These are phyloP conservation scores for Lagocephalus sceleratus DNA, from an alignment of 2,797 vertebrate species.

Conservation along the genomic window DNA sequence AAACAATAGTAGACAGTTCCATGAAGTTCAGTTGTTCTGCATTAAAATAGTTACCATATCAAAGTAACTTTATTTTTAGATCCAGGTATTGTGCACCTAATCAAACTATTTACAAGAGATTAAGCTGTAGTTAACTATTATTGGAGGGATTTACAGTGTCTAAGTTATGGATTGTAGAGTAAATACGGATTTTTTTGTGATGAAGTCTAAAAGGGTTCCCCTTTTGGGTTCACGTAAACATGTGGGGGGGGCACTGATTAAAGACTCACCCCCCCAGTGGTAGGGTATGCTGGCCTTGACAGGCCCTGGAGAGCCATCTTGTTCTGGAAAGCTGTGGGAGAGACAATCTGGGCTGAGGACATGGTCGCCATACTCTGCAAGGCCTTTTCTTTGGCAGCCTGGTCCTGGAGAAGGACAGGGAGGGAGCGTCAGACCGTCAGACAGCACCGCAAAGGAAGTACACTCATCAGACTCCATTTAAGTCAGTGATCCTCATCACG, in stretches of 20 bases:
- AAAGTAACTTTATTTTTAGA: no score
- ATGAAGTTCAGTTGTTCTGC: not conserved
- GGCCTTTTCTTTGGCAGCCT: conserved; percentile 96
- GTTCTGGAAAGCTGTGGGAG: conserved; percentile 90
- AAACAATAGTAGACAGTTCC: conserved; percentile 2
- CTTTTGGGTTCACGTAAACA: not conserved
- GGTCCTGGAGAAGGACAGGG: conserved; percentile 77
- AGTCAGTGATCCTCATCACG: conserved; percentile 30
- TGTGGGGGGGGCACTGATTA: not conserved
- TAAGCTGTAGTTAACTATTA: no score
- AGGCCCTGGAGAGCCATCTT: conserved; percentile 90
- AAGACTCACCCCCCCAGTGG: conserved; percentile 86
- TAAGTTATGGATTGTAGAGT: not conserved
- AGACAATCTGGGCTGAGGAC: conserved; percentile 96
- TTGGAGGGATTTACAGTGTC: no score
- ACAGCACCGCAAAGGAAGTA: not conserved
- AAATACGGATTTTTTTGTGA: not conserved
- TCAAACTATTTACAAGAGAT: no score
- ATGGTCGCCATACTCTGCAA: conserved; percentile 95
- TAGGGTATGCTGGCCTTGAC: conserved; percentile 82
- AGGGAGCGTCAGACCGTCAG: conserved; percentile 33
- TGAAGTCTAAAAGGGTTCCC: not conserved
- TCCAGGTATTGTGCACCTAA: no score
- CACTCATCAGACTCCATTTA: conserved; percentile 43
- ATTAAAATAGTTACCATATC: no score